Base-by-base conservation (phyloP, 2,888 invertebrate species). In the Drosophila yooni region DNA sequence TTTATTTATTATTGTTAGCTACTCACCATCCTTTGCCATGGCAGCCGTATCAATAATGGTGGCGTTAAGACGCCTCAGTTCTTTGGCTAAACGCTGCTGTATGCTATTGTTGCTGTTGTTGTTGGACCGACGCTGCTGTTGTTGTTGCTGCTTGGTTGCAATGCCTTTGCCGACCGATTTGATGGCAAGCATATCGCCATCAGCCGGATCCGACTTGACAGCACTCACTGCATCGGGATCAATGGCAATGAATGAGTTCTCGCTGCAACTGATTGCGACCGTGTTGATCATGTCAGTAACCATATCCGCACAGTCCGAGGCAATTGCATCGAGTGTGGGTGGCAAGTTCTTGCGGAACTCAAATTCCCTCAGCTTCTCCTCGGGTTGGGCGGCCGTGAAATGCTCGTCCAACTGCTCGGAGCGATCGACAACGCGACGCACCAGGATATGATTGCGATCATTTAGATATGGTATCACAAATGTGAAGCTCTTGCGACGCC, bases 41-140 rank as follows among this genome's bases (percentile, higher is more conserved):
- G 83, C 82, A 0, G 88, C 91, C 2, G 93, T 93, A 85, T 94
- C 94, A 61, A 96, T 95, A 38, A 96, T 94, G 70, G 95, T 96
- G 11, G 96, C 96, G 92, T 95, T 95, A 43, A 96, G 93, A 75
- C 95, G 94, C 64, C 93, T 94, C 70, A 96, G 91, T 92, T 96
- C 96, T 60, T 92, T 93, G 76, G 93, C 79, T 67, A 92, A 72
- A 4, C 92, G 90, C 57, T 85, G 88, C 40, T 92, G 92, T 48
- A 89, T 92, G 67, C 64, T 81, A 57, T 40, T 51, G 46, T 18
- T 21, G 50, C n/a, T 40, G 58, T n/a, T 40, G 29, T 29, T 56
- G 56, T 40, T 57, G n/a, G 29, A 7, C 5, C 13, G 27, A 2
- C 56, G 56, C 7, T 27, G 56, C n/a, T 38, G 56, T 11, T 38